phyloP scores from a whole-genome alignment of 1,140 invertebrate genomes.

The Drosophila ercepeae region DNA sequence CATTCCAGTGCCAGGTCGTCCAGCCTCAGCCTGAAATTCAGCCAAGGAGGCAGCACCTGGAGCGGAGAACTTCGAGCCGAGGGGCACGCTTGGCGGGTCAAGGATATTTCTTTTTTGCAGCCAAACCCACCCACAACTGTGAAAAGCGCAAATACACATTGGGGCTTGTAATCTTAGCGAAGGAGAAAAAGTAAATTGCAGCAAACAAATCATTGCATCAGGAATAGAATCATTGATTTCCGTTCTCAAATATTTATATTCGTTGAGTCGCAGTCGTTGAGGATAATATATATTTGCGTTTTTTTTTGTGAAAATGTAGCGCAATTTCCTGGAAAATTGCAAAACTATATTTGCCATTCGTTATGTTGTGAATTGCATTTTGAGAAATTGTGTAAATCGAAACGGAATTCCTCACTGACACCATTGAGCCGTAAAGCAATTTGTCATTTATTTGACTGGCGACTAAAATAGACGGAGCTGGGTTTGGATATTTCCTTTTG shows the following conservation, averaged over 20 bases:
- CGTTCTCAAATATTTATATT: neutral
- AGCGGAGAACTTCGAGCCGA: conserved; percentile 24
- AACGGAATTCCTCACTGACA: conserved; percentile 9
- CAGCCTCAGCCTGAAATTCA: conserved; percentile 4
- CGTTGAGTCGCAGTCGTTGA: conserved; percentile 3
- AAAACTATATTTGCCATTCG: neutral
- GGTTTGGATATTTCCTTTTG: conserved; percentile 13
- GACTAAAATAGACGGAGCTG: conserved; percentile 12
- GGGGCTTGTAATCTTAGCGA: conserved; percentile 4
- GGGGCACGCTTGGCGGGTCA: conserved; percentile 35
- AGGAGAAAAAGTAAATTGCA: conserved; percentile 15
- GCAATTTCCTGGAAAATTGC: conserved; percentile 1
- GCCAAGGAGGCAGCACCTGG: conserved; percentile 9
- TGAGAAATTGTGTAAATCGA: conserved; percentile 14
- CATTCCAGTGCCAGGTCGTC: neutral
- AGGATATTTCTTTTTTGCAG: conserved; percentile 32
- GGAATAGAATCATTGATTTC: neutral
- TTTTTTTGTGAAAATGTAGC: neutral
- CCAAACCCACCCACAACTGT: neutral
- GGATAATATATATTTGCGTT: too few species aligned
- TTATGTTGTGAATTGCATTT: conserved; percentile 4
- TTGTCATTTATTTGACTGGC: neutral
- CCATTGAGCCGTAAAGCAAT: conserved; percentile 10
- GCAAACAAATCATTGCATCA: conserved; percentile 21
- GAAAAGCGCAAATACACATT: conserved; percentile 5